Conservation (phyloP, 2,888 invertebrate species). For the Mesorhabditis sp. region DNA sequence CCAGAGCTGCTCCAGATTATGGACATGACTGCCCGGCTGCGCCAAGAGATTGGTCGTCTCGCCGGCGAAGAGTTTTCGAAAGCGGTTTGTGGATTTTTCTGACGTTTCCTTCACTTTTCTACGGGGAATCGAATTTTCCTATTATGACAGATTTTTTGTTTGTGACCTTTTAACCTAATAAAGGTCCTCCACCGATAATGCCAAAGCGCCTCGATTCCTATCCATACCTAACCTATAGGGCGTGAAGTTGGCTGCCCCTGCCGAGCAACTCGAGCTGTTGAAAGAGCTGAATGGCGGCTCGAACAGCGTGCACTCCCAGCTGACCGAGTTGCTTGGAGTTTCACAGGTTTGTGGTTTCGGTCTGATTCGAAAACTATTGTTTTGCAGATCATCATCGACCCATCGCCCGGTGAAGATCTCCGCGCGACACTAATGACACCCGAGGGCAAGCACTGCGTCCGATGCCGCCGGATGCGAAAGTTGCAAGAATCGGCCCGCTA, state of each 20-base stretch:
- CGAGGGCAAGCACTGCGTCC: not conserved
- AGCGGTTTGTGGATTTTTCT: slow-evolving; percentile 13
- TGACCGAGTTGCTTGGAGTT: slow-evolving; percentile 23
- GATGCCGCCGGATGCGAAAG: slow-evolving; percentile 2
- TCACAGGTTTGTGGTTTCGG: slow-evolving; percentile 11
- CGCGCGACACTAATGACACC: not conserved
- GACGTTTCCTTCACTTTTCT: not conserved
- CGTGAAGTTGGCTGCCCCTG: not conserved
- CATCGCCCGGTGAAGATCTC: too few relatives aligned
- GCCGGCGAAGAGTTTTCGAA: not conserved
- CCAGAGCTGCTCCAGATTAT: not conserved
- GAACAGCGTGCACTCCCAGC: not conserved
- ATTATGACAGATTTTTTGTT: too few relatives aligned
- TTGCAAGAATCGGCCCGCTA: not conserved
- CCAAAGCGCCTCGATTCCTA: not conserved
- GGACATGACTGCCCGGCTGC: not conserved
- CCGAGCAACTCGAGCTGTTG: not conserved
- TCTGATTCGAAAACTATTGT: too few relatives aligned
- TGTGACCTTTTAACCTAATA: too few relatives aligned
- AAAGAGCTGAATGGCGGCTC: not conserved
- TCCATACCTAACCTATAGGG: not conserved
- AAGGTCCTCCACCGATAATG: not conserved
- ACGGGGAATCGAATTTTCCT: too few relatives aligned
- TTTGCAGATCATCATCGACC: too few relatives aligned
- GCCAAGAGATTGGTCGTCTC: not conserved